Evolutionary conservation across 2,113 vertebrate genomes (phyloP).

Genomic region (Saguinus imperator): DNA sequence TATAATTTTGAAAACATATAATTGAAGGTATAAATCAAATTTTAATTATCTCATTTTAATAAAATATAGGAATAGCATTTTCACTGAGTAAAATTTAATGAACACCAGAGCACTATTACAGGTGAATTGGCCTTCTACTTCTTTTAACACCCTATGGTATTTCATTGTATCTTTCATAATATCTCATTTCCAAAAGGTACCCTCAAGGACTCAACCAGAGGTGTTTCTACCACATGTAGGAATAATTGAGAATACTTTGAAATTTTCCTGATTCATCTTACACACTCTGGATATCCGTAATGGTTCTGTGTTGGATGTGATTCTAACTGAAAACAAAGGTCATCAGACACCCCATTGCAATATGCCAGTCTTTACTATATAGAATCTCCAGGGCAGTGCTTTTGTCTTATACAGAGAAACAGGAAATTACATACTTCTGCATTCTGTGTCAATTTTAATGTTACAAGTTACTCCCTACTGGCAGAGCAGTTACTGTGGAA

Average conservation of each 20-base stretch:
- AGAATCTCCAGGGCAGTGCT: background rate
- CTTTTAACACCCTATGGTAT: background rate
- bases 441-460: no score
- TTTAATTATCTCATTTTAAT: background rate
- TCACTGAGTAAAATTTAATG: background rate
- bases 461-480: background rate
- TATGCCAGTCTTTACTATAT: background rate
- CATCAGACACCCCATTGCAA: background rate
- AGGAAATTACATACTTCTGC: background rate
- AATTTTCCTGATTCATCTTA: background rate
- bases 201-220: background rate
- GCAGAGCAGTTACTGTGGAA: background rate
- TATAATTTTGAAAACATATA: background rate
- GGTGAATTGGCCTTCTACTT: background rate
- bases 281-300: background rate
- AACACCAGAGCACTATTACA: background rate
- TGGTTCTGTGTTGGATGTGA: background rate
- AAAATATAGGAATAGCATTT: background rate
- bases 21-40: background rate
- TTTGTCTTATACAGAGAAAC: background rate
- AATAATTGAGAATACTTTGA: background rate
- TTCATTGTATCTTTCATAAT: background rate
- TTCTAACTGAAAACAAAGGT: background rate
- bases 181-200: background rate
- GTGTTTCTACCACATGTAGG: background rate